Percentiles rank a stretch among this genome's conserved stretches.
Evolutionary conservation across 2,888 invertebrate genomes (phyloP).

Genomic region (Opisthograptis luteolata): DNA sequence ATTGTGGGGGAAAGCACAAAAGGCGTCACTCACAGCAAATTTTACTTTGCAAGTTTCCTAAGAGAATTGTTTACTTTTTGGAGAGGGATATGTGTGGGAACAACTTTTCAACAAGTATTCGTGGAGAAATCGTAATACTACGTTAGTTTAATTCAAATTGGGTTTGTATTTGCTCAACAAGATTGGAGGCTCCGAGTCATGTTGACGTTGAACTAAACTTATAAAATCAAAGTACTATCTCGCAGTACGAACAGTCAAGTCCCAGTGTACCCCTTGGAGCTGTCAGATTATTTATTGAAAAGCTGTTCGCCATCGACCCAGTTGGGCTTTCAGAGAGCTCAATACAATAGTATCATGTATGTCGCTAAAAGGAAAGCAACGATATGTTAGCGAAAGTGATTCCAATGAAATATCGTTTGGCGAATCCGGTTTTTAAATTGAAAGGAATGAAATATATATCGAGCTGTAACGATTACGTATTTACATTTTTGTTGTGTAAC

Average conservation of each 20-base stretch:
- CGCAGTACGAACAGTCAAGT: too few species aligned
- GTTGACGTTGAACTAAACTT: neutral
- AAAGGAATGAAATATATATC: constrained; percentile 1
- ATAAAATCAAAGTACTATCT: too few species aligned
- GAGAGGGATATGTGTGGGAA: constrained; percentile 14
- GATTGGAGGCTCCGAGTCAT: neutral
- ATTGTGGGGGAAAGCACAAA: constrained; percentile 23
- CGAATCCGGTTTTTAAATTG: neutral
- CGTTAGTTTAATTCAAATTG: constrained; percentile 10
- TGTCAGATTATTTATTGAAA: neutral
- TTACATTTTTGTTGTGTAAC: neutral
- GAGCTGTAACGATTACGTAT: neutral
- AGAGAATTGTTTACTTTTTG: constrained; percentile 22
- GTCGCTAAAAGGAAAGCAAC: constrained; percentile 1
- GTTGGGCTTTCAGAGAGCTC: neutral
- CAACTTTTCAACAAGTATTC: constrained; percentile 19
- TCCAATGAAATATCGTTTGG: neutral
- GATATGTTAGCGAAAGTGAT: neutral
- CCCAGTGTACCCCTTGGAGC: too few species aligned
- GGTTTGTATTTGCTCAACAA: constrained; percentile 12
- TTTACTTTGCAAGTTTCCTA: constrained; percentile 19
- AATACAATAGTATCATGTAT: constrained; percentile 11
- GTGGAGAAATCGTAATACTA: constrained; percentile 8
- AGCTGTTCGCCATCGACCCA: neutral
- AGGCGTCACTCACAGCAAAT: constrained; percentile 26